Percentiles rank a stretch among this genome's conserved stretches.
phyloP scores from a whole-genome alignment of 92 coral and sea anemone species.

The Parazoanthus atlanticus region DNA sequence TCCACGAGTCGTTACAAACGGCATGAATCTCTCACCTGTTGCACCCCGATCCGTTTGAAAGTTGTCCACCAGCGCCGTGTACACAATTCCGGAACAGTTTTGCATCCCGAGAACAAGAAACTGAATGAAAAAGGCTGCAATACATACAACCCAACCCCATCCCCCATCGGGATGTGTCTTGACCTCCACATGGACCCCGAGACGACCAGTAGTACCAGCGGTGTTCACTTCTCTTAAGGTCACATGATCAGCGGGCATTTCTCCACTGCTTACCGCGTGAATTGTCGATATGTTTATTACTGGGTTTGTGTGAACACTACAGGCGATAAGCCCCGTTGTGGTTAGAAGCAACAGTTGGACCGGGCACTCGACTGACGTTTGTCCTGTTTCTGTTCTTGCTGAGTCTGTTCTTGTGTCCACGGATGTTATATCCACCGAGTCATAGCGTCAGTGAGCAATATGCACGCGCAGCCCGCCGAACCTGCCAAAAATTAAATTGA shows the following conservation, averaged over 20 bases:
- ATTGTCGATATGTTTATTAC: not conserved
- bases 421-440: not conserved
- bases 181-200: constrained; percentile 42
- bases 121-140: constrained; percentile 87
- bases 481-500: too few relatives aligned
- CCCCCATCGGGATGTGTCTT: constrained; percentile 84
- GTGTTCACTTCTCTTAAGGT: not conserved
- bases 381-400: not conserved
- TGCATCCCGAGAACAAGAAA: constrained; percentile 84
- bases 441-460: too few relatives aligned
- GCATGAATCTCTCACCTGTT: constrained; percentile 61
- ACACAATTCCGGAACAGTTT: constrained; percentile 85
- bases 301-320: not conserved
- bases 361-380: not conserved
- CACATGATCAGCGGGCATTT: constrained; percentile 36
- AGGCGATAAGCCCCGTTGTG: constrained; percentile 25
- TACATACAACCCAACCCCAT: constrained; percentile 93
- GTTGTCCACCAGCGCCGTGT: constrained; percentile 83
- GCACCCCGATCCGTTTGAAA: constrained; percentile 74
- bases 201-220: not conserved
- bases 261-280: not conserved
- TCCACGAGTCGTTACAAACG: not conserved
- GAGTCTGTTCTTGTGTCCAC: not conserved
- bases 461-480: not conserved
- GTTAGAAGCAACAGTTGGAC: not conserved